phyloP scores from a whole-genome alignment of 2,888 invertebrate species.

The Hypercompe scribonia region DNA sequence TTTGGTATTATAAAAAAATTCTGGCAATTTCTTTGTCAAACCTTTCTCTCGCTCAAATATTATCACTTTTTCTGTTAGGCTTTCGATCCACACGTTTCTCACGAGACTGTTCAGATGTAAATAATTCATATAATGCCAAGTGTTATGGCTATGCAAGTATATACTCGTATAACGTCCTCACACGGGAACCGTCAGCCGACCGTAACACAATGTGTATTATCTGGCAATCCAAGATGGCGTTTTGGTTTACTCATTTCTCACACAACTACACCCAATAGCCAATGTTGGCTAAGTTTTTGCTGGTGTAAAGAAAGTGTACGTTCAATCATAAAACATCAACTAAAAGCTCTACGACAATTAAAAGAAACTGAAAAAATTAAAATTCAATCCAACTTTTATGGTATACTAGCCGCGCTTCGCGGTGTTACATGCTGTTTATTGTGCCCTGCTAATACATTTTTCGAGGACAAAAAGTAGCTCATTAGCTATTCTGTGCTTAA shows the following conservation, averaged over 20 bases:
- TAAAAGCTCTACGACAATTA: background rate
- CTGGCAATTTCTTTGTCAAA: background rate
- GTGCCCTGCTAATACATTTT: too few relatives aligned
- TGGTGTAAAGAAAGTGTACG: background rate
- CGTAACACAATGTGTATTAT: conserved; percentile 50
- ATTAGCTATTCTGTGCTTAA: too few relatives aligned
- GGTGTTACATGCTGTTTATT: too few relatives aligned
- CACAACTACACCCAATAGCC: conserved; percentile 30
- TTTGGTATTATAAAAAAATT: background rate
- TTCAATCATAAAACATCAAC: background rate
- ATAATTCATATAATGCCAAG: background rate
- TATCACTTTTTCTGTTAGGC: background rate
- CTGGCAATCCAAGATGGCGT: conserved; percentile 44
- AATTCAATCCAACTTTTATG: background rate
- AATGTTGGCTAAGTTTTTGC: conserved; percentile 19
- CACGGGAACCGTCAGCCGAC: conserved; percentile 54
- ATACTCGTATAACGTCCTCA: conserved; percentile 50
- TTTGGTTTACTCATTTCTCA: conserved; percentile 49
- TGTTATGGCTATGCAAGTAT: conserved; percentile 20
- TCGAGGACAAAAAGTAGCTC: too few relatives aligned
- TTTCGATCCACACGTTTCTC: background rate
- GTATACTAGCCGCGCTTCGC: background rate
- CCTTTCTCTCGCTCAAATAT: background rate
- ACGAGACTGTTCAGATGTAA: background rate
- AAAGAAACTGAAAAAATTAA: background rate